phyloP scores from a whole-genome alignment of 1,140 invertebrate species.

The Stegodyphus mimosarum region DNA sequence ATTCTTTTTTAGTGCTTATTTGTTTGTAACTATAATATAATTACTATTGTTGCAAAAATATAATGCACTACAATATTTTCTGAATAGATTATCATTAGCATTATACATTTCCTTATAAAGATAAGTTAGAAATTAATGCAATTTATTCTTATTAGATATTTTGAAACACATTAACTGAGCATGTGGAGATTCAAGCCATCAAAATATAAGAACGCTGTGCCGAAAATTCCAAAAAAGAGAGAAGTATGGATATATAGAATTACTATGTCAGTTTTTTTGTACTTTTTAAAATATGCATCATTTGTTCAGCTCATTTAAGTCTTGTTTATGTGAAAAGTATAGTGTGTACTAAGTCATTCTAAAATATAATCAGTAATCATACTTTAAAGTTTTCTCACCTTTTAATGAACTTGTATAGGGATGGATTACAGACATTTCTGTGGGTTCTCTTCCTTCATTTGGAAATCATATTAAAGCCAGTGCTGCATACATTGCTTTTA shows the following conservation, averaged over 20 bases:
- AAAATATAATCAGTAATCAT: neutral
- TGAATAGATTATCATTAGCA: no score
- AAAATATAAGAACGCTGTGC: conserved; percentile 96
- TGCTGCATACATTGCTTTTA: conserved; percentile 92
- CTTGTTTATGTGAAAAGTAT: neutral
- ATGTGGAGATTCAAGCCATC: conserved; percentile 96
- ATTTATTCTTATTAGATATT: no score
- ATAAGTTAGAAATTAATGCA: no score
- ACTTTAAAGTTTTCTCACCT: neutral
- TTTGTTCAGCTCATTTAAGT: neutral
- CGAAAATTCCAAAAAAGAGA: conserved; percentile 91
- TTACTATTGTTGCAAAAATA: no score
- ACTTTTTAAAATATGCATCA: neutral
- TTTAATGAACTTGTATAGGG: conserved; percentile 68
- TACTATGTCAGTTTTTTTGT: neutral
- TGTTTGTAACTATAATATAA: no score
- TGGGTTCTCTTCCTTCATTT: conserved; percentile 90
- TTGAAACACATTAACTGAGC: conserved; percentile 70
- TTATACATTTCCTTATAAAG: no score
- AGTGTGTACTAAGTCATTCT: neutral
- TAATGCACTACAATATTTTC: no score
- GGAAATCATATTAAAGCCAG: conserved; percentile 94
- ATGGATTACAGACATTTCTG: conserved; percentile 87
- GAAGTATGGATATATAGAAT: conserved; percentile 70
- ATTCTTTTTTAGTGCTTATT: no score